Conservation (phyloP, 2,797 vertebrate species). For the Numenius phaeopus region DNA sequence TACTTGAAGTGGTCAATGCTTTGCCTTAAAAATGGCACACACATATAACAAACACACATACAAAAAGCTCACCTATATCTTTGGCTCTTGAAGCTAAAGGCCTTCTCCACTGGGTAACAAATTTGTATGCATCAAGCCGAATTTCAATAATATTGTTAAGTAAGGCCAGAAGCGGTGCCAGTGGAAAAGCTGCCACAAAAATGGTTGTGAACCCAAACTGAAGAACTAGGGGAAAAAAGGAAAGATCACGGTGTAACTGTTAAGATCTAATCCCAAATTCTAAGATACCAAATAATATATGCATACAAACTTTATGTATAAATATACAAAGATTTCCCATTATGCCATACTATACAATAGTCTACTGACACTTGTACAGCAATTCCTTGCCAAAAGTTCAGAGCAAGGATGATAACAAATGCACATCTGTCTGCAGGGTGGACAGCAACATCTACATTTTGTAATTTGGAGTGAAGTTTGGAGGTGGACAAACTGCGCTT, state of each 20-base stretch:
- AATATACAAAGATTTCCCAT: neutral
- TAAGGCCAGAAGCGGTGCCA: conserved; percentile 88
- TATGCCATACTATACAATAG: neutral
- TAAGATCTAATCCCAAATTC: neutral
- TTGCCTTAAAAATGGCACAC: neutral
- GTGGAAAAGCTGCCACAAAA: conserved; percentile 88
- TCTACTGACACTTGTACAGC: neutral
- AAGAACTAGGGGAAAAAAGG: conserved; percentile 77
- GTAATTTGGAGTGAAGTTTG: neutral
- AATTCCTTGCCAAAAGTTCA: neutral
- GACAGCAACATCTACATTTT: neutral
- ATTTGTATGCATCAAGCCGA: conserved; percentile 88
- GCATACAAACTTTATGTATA: neutral
- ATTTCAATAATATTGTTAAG: conserved; percentile 90
- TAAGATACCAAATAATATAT: neutral
- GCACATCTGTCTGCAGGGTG: neutral
- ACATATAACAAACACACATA: neutral
- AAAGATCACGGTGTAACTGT: neutral
- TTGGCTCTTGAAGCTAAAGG: conserved; percentile 90
- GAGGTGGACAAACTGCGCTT: neutral
- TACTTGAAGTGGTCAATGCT: neutral
- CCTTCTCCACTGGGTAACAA: conserved; percentile 87
- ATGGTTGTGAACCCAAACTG: conserved; percentile 89
- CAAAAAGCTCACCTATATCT: conserved; percentile 87
- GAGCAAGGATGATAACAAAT: neutral